Evolutionary conservation across 2,888 invertebrate species (phyloP).

Genomic region (Venustoraphidia nigricollis): DNA sequence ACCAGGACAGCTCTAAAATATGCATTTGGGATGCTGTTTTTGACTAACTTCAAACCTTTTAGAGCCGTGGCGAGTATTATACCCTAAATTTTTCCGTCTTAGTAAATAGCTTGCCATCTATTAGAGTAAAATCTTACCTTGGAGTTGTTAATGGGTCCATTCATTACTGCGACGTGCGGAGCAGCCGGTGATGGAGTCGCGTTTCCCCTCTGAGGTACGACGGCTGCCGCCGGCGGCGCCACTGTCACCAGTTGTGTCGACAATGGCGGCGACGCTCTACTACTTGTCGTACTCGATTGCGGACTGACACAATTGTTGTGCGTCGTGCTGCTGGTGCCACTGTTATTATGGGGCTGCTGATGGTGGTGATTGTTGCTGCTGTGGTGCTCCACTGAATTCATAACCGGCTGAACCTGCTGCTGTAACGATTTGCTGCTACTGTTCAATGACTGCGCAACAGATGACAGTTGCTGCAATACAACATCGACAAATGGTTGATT

Average conservation of each 20-base stretch:
- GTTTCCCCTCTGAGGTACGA: constrained; percentile 16
- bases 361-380: no score
- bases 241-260: constrained; percentile 15
- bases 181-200: constrained; percentile 16
- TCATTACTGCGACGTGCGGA: constrained; percentile 21
- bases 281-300: constrained; percentile 34
- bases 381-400: constrained; percentile 6
- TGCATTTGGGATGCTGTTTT: no score
- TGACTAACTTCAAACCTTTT: no score
- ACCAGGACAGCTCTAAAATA: no score
- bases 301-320: constrained; percentile 25
- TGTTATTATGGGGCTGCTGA: constrained; percentile 2
- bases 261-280: constrained; percentile 34
- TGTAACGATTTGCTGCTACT: constrained; percentile 1
- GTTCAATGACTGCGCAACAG: background rate
- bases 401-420: background rate
- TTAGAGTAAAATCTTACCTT: constrained; percentile 16
- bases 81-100: no score
- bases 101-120: background rate
- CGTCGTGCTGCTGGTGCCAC: constrained; percentile 5
- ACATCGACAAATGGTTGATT: background rate
- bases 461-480: background rate
- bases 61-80: no score
- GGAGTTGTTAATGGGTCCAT: constrained; percentile 29
- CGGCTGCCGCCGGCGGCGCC: constrained; percentile 13